Conservation (phyloP, 2,113 vertebrate genomes). For the Petrocephalus zakoni region DNA sequence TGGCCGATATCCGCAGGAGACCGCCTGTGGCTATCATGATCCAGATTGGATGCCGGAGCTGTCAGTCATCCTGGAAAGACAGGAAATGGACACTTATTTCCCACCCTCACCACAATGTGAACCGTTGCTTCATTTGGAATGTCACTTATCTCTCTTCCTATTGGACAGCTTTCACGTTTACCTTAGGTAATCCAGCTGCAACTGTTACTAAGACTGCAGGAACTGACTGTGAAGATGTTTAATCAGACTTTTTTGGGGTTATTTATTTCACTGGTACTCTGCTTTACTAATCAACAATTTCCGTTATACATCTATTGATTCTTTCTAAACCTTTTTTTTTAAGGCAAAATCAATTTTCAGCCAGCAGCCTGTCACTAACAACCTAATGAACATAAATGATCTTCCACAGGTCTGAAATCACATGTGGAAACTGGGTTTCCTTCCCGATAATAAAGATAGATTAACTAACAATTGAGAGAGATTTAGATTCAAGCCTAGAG, state of each 20-base stretch:
- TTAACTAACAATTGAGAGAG: slow-evolving; percentile 1
- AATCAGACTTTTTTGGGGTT: not conserved
- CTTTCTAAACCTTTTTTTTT: not conserved
- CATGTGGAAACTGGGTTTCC: not conserved
- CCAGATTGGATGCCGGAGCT: slow-evolving; percentile 43
- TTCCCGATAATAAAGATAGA: not conserved
- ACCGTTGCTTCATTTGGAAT: not conserved
- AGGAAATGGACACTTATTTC: not conserved
- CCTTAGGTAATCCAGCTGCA: not conserved
- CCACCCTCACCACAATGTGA: not conserved
- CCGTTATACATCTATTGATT: not conserved
- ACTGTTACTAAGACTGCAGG: not conserved
- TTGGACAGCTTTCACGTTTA: not conserved
- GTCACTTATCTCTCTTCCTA: not conserved
- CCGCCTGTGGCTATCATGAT: slow-evolving; percentile 97
- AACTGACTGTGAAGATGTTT: not conserved
- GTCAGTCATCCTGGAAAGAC: slow-evolving; percentile 60
- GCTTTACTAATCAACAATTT: not conserved
- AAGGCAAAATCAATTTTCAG: not conserved
- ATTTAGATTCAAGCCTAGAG: not conserved
- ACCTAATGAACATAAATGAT: not conserved
- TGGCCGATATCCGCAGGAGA: slow-evolving; percentile 88
- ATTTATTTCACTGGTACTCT: not conserved
- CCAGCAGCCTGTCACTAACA: not conserved
- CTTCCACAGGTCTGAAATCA: not conserved